Evolutionary conservation across 2,113 vertebrate species (phyloP).

Genomic region (Verasper variegatus): DNA sequence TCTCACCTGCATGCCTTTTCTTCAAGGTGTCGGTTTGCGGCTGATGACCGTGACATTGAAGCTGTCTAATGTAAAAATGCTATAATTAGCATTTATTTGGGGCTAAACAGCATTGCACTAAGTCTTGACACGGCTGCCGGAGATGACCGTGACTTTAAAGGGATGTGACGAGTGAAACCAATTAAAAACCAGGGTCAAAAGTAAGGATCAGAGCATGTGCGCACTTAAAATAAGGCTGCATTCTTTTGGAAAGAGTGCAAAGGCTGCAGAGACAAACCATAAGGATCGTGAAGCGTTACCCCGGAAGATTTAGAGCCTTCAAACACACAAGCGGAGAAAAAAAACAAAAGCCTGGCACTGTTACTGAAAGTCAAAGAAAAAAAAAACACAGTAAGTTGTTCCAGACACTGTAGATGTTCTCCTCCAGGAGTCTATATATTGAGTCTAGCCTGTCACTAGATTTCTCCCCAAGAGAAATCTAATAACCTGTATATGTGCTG

Average conservation of each 20-base stretch:
- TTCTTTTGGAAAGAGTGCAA: background rate
- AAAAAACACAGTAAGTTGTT: conserved; percentile 13
- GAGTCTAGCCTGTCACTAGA: conserved; percentile 43
- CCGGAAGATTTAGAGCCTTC: background rate
- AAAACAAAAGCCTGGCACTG: background rate
- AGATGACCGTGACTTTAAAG: conserved; percentile 30
- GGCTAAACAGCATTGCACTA: conserved; percentile 38
- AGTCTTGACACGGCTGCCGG: conserved; percentile 39
- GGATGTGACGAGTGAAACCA: conserved; percentile 35
- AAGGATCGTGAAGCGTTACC: background rate
- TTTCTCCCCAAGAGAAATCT: conserved; percentile 64
- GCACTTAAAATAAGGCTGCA: conserved; percentile 4
- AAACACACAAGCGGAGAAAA: background rate
- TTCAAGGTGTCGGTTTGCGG: background rate
- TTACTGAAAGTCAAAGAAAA: conserved; percentile 27
- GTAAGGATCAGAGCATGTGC: conserved; percentile 47
- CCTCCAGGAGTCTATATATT: conserved; percentile 41
- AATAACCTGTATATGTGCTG: conserved; percentile 65
- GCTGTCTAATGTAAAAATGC: conserved; percentile 8
- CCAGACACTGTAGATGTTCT: conserved; percentile 7
- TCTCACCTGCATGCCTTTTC: conserved; percentile 2
- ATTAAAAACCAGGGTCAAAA: conserved; percentile 51
- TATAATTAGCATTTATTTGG: conserved; percentile 59
- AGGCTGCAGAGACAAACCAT: background rate
- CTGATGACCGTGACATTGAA: conserved; percentile 7